Evolutionary conservation across 1,140 invertebrate species (phyloP), one percentile per base, ranked within the genome.

Genomic region (Euura saliciscinereae): DNA sequence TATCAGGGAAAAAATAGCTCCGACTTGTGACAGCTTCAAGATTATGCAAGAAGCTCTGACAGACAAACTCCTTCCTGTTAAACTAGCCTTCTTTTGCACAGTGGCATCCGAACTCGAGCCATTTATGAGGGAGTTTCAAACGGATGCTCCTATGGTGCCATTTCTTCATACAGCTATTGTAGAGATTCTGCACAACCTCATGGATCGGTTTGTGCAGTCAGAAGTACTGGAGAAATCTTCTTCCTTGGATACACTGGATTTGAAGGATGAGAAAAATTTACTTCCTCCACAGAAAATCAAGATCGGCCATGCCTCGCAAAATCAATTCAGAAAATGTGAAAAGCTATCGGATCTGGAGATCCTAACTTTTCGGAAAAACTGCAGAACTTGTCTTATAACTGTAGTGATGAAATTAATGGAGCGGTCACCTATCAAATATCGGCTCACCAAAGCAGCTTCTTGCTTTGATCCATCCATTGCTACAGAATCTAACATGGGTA

Each of bases 31-130:
- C 2, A 75, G 70, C 45, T 78, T 73, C 51, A 44, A 69, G 68
- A 69, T 65, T 7, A 68, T 77, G n/a, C 10, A 28, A 2, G 59
- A 65, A 7, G 13, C 70, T 28, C 6, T 79, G 4, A 2, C 74
- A 44, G 78, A 79, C 68, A 45, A 73, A 1, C 45, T 77, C 4
- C 70, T 77, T 45, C 13, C 44, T 13, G 68, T 71, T 1, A 73
- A 80, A 78, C 67, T 74, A 68, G 59, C 70, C 44, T 80, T 79
- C 66, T 78, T 80, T 59, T 59, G 69, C 67, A 44, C 51, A n/a
- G 28, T 75, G 51, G 69, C 74, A 46, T 43, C 65, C 4, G 73
- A 76, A 44, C 44, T 75, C 44, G 70, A 75, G 46, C 70, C 69
- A 11, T 75, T 73, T 73, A 44, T 75, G 11, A 66, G 43, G 7